Percentiles rank a stretch among this genome's conserved stretches.
Evolutionary conservation across 2,797 vertebrate species (phyloP).

Genomic region (Urosaurus nigricauda): DNA sequence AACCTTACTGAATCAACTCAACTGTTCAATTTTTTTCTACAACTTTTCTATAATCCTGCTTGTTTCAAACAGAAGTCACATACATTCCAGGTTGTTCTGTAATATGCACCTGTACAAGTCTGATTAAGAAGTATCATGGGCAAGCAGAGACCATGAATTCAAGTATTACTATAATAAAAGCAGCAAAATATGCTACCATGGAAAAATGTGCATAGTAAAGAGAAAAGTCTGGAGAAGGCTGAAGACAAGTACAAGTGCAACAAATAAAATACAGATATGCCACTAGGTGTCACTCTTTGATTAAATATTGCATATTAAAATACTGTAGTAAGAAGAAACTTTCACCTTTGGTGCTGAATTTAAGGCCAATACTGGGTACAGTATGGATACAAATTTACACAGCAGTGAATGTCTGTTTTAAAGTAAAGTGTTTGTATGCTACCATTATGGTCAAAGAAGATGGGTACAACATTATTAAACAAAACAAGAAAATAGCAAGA

Average conservation of each 20-base stretch:
- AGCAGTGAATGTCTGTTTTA: conserved; percentile 18
- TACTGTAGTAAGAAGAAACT: fast-evolving
- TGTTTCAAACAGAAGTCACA: neutral
- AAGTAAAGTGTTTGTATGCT: neutral
- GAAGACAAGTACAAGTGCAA: conserved; percentile 16
- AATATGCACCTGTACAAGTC: fast-evolving
- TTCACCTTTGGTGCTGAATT: conserved; percentile 22
- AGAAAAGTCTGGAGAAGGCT: no score
- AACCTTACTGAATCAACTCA: neutral
- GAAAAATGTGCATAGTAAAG: neutral
- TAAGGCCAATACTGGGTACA: neutral
- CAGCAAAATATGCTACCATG: neutral
- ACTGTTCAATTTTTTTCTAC: neutral
- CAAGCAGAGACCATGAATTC: neutral
- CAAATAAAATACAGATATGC: conserved; percentile 29
- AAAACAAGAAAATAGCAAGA: neutral
- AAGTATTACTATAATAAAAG: fast-evolving
- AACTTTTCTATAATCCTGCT: neutral
- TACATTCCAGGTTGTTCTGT: neutral
- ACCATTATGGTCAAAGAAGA: neutral
- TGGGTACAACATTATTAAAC: neutral
- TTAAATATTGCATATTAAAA: conserved; percentile 59
- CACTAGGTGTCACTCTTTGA: conserved; percentile 77
- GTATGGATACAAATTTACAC: conserved; percentile 10
- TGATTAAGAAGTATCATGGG: conserved; percentile 18